phyloP scores from a whole-genome alignment of 2,113 vertebrate genomes.

The Pseudonaja textilis region DNA sequence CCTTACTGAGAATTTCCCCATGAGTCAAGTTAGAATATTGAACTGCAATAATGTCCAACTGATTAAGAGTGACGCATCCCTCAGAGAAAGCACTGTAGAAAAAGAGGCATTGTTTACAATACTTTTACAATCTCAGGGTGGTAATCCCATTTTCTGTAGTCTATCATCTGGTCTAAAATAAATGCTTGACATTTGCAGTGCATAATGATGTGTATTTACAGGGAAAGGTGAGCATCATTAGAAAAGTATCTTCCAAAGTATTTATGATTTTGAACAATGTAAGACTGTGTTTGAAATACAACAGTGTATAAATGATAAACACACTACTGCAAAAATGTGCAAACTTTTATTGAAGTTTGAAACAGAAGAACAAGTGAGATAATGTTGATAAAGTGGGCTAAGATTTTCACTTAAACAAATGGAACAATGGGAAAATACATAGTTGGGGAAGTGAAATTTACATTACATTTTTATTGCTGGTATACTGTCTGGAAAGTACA shows the following conservation, averaged over 20 bases:
- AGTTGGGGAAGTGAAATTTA: background rate
- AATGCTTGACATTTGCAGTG: constrained; percentile 23
- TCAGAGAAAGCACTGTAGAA: constrained; percentile 25
- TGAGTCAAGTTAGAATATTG: background rate
- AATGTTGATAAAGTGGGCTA: background rate
- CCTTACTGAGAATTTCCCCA: background rate
- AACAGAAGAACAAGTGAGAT: background rate
- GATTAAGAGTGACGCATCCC: constrained; percentile 19
- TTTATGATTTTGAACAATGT: background rate
- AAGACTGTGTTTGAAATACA: background rate
- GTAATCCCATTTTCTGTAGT: constrained; percentile 19
- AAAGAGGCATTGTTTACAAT: constrained; percentile 24
- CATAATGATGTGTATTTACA: constrained; percentile 24
- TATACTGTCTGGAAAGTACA: background rate
- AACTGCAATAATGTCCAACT: background rate
- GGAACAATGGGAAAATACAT: background rate
- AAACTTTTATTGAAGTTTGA: background rate
- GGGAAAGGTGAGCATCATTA: constrained; percentile 19
- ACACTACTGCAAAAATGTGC: background rate
- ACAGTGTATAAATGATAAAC: background rate
- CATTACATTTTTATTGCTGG: background rate
- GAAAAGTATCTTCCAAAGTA: background rate
- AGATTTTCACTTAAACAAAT: background rate
- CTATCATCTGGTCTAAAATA: constrained; percentile 32
- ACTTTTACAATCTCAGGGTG: constrained; percentile 11